Evolutionary conservation across 2,888 invertebrate species (phyloP), one percentile per base, ranked within the genome.

Genomic region (Chalcosyrphus nemorum): DNA sequence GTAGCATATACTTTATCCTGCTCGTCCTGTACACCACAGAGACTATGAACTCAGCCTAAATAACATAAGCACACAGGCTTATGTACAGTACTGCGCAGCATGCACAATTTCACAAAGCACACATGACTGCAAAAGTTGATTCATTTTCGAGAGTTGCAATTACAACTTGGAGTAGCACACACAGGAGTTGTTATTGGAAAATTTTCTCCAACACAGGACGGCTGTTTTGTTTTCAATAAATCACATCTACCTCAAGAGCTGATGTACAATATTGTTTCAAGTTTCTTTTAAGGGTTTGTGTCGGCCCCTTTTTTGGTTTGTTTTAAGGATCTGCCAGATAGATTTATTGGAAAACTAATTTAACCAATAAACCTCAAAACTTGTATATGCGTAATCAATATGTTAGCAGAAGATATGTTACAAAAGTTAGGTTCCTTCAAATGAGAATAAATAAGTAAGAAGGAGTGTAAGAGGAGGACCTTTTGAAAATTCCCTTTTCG

Each of bases 321-420:
- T 43, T 15, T 43, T 19, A 17, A 43, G 17, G 17, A 2, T 9
- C 17, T 43, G 41, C 15, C 17, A 3, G 17, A 43, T 41, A 4
- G 1, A 43, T 17, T 17, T 17, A 43, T 43, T 47, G 45, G 15
- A 27, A 68, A 70, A 56, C 32, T 68, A 54, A 56, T 21, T 56
- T 35, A 11, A 13, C 56, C 56, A 56, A 70, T 32, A 70, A 70
- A 57, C 57, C 56, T 57, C 19, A 56, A 45, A 70, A 7, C 56
- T 57, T 70, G 56, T 56, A 57, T 56, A 57, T 32, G 45, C 32
- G 29, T 57, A 70, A 70, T 57, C 70, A 70, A 70, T 70, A 21
- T n/a, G 24, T 24, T 24, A 2, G n/a, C n/a, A n/a, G n/a, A n/a
- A 2, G 24, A 24, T 4, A 24, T 24, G 4, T 24, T 24, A 24